Conservation (phyloP, 2,888 invertebrate species). For the Anoplius nigerrimus region DNA sequence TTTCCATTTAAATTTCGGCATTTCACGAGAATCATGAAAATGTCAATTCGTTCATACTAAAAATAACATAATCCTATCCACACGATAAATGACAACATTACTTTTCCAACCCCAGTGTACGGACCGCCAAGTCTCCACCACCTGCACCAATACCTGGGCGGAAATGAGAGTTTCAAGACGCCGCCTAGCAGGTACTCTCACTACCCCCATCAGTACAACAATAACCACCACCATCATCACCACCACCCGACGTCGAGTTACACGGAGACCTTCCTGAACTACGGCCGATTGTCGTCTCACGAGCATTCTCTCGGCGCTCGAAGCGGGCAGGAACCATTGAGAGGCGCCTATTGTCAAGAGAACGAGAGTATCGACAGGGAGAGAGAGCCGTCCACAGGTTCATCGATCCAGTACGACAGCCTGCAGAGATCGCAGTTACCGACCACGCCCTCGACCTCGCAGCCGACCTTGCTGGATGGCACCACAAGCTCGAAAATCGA, state of each 20-base stretch:
- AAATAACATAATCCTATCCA: no score
- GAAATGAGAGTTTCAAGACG: constrained; percentile 68
- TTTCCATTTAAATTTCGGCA: no score
- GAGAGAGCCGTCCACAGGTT: constrained; percentile 36
- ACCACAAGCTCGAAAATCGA: constrained; percentile 66
- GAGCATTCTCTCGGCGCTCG: constrained; percentile 60
- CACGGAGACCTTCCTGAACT: constrained; percentile 68
- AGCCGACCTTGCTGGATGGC: constrained; percentile 57
- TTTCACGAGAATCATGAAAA: no score
- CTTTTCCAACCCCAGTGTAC: constrained; percentile 52
- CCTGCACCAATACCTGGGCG: constrained; percentile 69
- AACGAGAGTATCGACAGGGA: constrained; percentile 52
- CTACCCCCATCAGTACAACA: constrained; percentile 64
- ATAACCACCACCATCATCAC: constrained; percentile 58
- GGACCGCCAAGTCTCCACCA: constrained; percentile 69
- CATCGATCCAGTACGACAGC: constrained; percentile 47
- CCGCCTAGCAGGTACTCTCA: constrained; percentile 65
- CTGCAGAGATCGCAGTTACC: constrained; percentile 59
- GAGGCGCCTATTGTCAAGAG: constrained; percentile 51
- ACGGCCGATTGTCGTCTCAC: constrained; percentile 65
- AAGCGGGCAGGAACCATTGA: constrained; percentile 54
- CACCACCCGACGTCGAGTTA: constrained; percentile 61
- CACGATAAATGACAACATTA: no score
- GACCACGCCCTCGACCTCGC: constrained; percentile 54
- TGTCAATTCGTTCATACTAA: no score